These are phyloP conservation scores for Mesocentrotus franciscanus DNA, from an alignment of 53 echinoderm and acorn worm genomes.

Conservation along the genomic window DNA sequence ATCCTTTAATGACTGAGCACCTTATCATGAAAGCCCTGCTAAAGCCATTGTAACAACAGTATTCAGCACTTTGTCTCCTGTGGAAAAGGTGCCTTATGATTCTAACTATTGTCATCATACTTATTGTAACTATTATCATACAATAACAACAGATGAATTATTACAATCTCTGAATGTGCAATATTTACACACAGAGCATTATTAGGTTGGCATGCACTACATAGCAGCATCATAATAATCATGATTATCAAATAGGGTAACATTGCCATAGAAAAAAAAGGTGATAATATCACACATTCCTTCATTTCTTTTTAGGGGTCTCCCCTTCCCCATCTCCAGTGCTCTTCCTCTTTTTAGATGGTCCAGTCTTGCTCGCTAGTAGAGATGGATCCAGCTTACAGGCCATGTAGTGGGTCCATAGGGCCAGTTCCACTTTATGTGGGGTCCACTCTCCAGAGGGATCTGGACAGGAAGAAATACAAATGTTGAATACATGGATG, in stretches of 20 bases:
- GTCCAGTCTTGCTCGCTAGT: constrained; percentile 54
- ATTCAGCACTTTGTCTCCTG: too few species aligned
- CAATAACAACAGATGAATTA: too few species aligned
- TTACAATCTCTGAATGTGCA: too few species aligned
- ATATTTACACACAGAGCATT: background rate
- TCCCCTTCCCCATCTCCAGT: constrained; percentile 63
- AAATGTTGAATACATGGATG: background rate
- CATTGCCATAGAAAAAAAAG: background rate
- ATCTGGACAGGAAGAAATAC: constrained; percentile 16
- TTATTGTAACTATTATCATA: too few species aligned
- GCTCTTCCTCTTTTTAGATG: constrained; percentile 70
- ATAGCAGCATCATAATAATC: background rate
- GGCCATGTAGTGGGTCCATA: constrained; percentile 96
- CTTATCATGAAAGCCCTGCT: too few species aligned
- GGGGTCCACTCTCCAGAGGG: constrained; percentile 80
- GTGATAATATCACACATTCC: background rate
- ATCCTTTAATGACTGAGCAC: too few species aligned
- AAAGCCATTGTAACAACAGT: too few species aligned
- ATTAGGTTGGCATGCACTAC: background rate
- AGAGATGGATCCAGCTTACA: constrained; percentile 84
- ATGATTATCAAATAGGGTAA: background rate
- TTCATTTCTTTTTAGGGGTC: constrained; percentile 67
- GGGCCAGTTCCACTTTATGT: constrained; percentile 89
- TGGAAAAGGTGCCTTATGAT: too few species aligned
- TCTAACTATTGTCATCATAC: too few species aligned